Base-by-base conservation (phyloP, 2,888 invertebrate species). In the Sturmia bella region DNA sequence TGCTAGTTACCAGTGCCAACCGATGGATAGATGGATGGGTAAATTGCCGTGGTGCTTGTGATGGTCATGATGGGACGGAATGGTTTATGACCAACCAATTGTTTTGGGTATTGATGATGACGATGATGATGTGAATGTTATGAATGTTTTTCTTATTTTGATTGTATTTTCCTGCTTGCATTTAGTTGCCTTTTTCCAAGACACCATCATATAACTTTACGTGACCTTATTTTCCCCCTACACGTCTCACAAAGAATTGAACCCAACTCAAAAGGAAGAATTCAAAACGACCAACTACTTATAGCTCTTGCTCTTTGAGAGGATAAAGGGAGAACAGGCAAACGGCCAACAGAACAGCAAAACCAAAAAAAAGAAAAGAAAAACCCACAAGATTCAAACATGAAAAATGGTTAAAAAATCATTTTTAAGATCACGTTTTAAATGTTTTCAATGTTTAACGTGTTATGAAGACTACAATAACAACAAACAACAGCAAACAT, bases 381-480 rank as follows among this genome's bases (percentile, higher is more conserved):
- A 82, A 73, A 73, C 54, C 69, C 59, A 78, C 78, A 82, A 82
- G 75, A 75, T 75, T 78, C 66, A 82, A 78, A 78, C 82, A 82
- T 82, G 78, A 78, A 82, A 74, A 82, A 82, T 82, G 66, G 70
- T 32, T 66, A 78, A 82, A 72, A 82, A 82, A 78, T 82, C 70
- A 82, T 82, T 82, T 82, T 82, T 82, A 75, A 70, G 70, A 82
- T 82, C 82, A 82, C 82, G 82, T 82, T 82, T 82, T 78, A 82
- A 82, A 82, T 82, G 82, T 82, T 78, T 74, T 78, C 82, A 78
- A 82, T 82, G 82, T 82, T 78, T 76, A 78, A 78, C 80, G 84
- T 83, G 83, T 80, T 83, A 77, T 80, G 70, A 84, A 77, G 52
- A 45, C 77, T 70, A 66, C 74, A 77, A 76, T 72, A 79, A 69